A percentile compares a stretch with the other conserved stretches of the same genome.
These are phyloP conservation scores for Ochropleura plecta DNA, from an alignment of 2,888 invertebrate species.

Conservation along the genomic window DNA sequence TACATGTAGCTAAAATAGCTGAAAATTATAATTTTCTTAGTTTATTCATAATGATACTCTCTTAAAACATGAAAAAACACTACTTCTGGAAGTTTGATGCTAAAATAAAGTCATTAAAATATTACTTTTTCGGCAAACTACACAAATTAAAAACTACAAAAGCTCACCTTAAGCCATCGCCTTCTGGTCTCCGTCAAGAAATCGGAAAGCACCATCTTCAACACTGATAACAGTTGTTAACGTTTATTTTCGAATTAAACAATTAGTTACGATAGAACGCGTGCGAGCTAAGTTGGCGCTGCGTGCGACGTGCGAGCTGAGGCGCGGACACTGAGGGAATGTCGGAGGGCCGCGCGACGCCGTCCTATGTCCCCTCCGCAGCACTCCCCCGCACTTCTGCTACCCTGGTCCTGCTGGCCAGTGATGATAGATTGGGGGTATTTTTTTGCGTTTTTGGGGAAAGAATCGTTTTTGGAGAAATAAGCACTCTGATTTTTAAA, in stretches of 20 bases:
- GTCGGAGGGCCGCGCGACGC: constrained; percentile 67
- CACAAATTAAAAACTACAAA: constrained; percentile 21
- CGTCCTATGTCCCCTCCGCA: constrained; percentile 59
- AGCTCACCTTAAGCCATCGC: constrained; percentile 85
- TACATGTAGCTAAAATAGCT: neutral
- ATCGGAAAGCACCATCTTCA: constrained; percentile 85
- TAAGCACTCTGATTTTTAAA: no score
- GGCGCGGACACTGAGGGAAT: constrained; percentile 75
- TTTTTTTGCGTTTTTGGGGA: neutral
- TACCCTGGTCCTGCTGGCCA: constrained; percentile 22
- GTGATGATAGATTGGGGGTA: neutral
- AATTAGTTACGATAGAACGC: constrained; percentile 56
- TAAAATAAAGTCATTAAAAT: neutral
- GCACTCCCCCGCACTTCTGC: constrained; percentile 29
- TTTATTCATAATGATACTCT: neutral
- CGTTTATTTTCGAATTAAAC: constrained; percentile 36
- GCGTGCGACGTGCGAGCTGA: constrained; percentile 68
- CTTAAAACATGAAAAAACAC: neutral
- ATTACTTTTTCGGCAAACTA: constrained; percentile 4
- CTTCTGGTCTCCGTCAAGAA: constrained; percentile 86
- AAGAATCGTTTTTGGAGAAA: neutral
- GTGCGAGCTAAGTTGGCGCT: constrained; percentile 48
- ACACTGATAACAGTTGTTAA: constrained; percentile 34
- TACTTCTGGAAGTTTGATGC: neutral
- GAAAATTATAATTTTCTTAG: neutral